These are phyloP conservation scores for Calliphora vicina DNA, from an alignment of 1,140 invertebrate species.

Conservation along the genomic window DNA sequence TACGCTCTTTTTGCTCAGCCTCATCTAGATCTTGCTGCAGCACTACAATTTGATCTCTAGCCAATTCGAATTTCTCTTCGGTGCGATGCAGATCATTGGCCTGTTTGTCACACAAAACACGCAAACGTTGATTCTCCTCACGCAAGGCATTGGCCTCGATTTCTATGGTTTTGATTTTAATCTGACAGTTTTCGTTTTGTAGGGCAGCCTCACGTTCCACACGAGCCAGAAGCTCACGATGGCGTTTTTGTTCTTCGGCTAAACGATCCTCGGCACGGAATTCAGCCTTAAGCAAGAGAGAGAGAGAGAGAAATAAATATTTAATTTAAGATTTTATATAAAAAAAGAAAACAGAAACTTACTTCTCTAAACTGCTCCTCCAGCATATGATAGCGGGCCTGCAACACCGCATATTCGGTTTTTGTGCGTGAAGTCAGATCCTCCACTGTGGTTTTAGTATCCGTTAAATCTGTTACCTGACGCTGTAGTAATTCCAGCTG, in stretches of 20 bases:
- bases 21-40: constrained; percentile 65
- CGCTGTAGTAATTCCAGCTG: constrained; percentile 90
- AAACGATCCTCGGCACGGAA: constrained; percentile 84
- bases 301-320: not conserved
- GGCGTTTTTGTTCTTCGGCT: constrained; percentile 83
- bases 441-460: constrained; percentile 83
- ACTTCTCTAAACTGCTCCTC: constrained; percentile 92
- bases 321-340: not conserved
- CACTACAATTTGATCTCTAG: constrained; percentile 63
- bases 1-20: constrained; percentile 63
- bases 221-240: constrained; percentile 80
- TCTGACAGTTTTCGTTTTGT: constrained; percentile 84
- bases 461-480: constrained; percentile 85
- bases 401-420: constrained; percentile 88
- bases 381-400: constrained; percentile 87
- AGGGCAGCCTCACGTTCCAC: constrained; percentile 87
- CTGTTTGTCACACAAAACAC: constrained; percentile 62
- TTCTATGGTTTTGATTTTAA: constrained; percentile 82
- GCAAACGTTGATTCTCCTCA: constrained; percentile 73
- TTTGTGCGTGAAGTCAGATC: constrained; percentile 86
- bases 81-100: constrained; percentile 60
- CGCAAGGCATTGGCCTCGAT: constrained; percentile 78
- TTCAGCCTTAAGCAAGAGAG: constrained; percentile 68
- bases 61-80: constrained; percentile 62
- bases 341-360: not conserved